Conservation (phyloP, 1,140 invertebrate species). For the Drosophila azteca region DNA sequence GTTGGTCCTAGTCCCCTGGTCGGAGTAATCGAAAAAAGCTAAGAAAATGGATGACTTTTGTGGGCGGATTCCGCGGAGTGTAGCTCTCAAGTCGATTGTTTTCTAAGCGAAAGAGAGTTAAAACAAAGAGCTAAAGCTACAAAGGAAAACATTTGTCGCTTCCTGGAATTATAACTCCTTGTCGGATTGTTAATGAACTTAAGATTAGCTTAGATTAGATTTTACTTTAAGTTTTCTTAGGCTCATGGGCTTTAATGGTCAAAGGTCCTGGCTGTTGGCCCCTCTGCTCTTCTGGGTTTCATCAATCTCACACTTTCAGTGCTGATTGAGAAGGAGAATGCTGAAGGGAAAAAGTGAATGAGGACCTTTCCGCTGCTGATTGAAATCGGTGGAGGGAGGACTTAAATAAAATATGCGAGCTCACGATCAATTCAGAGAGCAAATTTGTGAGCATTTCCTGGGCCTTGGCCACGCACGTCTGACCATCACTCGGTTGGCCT, state of each 20-base stretch:
- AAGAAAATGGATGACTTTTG: constrained; percentile 34
- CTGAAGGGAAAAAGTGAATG: constrained; percentile 8
- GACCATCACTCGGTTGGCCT: constrained; percentile 27
- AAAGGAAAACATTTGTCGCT: background rate
- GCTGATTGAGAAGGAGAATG: background rate
- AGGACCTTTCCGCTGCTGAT: constrained; percentile 58
- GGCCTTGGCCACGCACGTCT: constrained; percentile 64
- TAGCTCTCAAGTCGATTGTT: constrained; percentile 12
- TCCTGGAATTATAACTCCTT: background rate
- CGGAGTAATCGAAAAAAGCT: constrained; percentile 36
- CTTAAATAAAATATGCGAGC: constrained; percentile 71
- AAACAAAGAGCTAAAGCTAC: background rate
- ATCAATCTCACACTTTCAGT: constrained; percentile 56
- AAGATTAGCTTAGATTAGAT: too few relatives aligned
- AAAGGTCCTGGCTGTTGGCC: too few relatives aligned
- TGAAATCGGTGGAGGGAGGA: constrained; percentile 36
- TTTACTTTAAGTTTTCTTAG: too few relatives aligned
- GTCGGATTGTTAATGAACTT: background rate
- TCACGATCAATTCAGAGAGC: constrained; percentile 75
- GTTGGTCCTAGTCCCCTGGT: background rate
- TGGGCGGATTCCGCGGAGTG: background rate
- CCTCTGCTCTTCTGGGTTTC: background rate
- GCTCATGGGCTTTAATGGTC: too few relatives aligned
- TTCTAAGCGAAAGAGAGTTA: background rate
- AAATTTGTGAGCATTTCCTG: constrained; percentile 70